Evolutionary conservation across 2,888 invertebrate species (phyloP).

Genomic region (Rotaria macrura): DNA sequence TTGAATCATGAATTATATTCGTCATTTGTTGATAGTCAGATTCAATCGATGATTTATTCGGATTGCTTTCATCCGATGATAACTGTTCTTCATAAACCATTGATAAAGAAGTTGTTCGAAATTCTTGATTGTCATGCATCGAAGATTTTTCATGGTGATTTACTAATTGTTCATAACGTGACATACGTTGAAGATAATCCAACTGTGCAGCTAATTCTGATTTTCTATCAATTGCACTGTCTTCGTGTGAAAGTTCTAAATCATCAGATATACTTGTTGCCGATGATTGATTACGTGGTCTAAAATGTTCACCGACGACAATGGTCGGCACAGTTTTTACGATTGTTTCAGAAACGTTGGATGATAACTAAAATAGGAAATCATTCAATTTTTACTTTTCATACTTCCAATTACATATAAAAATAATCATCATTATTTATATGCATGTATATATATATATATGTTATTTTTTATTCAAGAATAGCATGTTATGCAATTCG

Average conservation of each 20-base stretch:
- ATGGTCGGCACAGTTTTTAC: not conserved
- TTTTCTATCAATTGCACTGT: not conserved
- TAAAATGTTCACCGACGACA: not conserved
- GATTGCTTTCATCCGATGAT: not conserved
- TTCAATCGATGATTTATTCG: not conserved
- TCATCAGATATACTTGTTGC: not conserved
- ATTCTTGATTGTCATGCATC: not conserved
- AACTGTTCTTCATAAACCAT: not conserved
- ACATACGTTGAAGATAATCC: conserved; percentile 18
- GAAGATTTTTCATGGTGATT: not conserved
- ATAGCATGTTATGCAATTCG: too few relatives aligned
- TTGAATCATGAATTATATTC: not conserved
- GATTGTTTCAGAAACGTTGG: too few relatives aligned
- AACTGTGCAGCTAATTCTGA: not conserved
- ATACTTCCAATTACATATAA: too few relatives aligned
- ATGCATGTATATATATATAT: too few relatives aligned
- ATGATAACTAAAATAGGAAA: not conserved
- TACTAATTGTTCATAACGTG: not conserved
- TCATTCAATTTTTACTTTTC: too few relatives aligned
- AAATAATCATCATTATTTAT: too few relatives aligned
- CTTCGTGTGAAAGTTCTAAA: not conserved
- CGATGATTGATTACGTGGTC: not conserved
- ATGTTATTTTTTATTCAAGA: too few relatives aligned
- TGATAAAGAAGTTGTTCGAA: too few relatives aligned
- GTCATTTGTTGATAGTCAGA: not conserved